phyloP scores from a whole-genome alignment of 2,113 vertebrate genomes.

The Platichthys stellatus region DNA sequence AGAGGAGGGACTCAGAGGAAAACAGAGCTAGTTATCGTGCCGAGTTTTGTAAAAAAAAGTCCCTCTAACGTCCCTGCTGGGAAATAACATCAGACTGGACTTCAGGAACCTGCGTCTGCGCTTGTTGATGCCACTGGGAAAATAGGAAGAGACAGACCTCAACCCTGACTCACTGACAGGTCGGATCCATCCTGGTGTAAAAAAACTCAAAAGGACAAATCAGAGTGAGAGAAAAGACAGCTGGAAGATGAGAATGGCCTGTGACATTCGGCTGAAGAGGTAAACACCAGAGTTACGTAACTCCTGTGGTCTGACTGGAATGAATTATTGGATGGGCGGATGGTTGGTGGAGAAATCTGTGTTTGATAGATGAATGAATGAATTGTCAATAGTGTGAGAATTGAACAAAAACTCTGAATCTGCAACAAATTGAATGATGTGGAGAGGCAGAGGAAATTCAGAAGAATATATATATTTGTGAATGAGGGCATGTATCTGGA shows the following conservation, averaged over 20 bases:
- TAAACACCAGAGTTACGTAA: slow-evolving; percentile 77
- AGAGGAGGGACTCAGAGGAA: slow-evolving; percentile 27
- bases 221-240: slow-evolving; percentile 44
- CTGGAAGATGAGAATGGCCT: slow-evolving; percentile 85
- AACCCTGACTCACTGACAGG: slow-evolving; percentile 11
- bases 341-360: not conserved
- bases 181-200: slow-evolving; percentile 37
- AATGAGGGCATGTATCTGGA: not conserved
- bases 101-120: slow-evolving; percentile 19
- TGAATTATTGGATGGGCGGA: not conserved
- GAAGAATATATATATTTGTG: not conserved
- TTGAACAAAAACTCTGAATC: not conserved
- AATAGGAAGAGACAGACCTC: not conserved
- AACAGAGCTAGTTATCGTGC: slow-evolving; percentile 20
- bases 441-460: not conserved
- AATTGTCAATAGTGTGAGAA: not conserved
- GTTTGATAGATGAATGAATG: slow-evolving; percentile 6
- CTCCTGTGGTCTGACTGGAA: slow-evolving; percentile 28
- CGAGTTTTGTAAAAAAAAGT: slow-evolving; percentile 34
- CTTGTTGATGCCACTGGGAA: not conserved
- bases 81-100: slow-evolving; percentile 15
- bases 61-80: slow-evolving; percentile 26
- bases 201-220: slow-evolving; percentile 26
- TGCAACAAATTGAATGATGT: not conserved
- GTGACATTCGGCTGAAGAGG: slow-evolving; percentile 90